A percentile compares a stretch with the other conserved stretches of the same genome.
These are phyloP conservation scores for Halichondria panicea DNA, from an alignment of 37 sponge, comb jelly and placozoan genomes.

Conservation along the genomic window DNA sequence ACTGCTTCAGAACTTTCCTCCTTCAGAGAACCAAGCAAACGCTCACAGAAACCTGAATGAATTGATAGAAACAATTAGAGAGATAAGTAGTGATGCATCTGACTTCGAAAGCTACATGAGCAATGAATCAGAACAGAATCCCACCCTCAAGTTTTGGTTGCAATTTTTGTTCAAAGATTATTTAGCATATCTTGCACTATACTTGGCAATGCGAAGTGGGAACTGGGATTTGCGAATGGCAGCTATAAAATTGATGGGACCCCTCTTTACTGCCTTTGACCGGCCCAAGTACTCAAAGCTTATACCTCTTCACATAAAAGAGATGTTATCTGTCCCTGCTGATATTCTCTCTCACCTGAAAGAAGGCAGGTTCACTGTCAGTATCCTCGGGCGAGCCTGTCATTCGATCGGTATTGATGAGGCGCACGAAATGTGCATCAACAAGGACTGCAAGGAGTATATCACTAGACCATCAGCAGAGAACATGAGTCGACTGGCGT, in stretches of 20 bases:
- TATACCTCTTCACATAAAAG: constrained; percentile 12
- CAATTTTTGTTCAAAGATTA: constrained; percentile 24
- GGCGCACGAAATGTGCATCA: constrained; percentile 53
- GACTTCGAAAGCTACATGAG: neutral
- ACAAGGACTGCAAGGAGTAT: constrained; percentile 18
- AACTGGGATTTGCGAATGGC: constrained; percentile 33
- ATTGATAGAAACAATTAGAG: neutral
- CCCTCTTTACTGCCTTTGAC: constrained; percentile 36
- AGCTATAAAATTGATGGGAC: constrained; percentile 23
- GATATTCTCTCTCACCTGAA: neutral
- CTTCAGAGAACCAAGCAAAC: neutral
- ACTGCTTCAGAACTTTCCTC: constrained; percentile 5
- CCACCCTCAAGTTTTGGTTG: constrained; percentile 27
- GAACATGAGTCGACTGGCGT: too few species aligned
- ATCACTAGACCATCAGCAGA: constrained; percentile 17
- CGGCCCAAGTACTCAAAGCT: constrained; percentile 10
- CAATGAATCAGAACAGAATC: neutral
- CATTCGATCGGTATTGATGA: constrained; percentile 33
- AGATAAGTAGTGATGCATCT: neutral
- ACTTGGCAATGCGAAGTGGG: constrained; percentile 29
- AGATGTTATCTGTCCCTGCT: constrained; percentile 9
- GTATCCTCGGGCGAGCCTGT: constrained; percentile 16
- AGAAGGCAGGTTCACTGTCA: constrained; percentile 23
- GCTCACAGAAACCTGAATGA: neutral
- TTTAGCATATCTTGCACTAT: constrained; percentile 18